Percentiles rank a stretch among this genome's conserved stretches.
These are phyloP conservation scores for Molossus molossus DNA, from an alignment of 2,797 vertebrate genomes.

Conservation along the genomic window DNA sequence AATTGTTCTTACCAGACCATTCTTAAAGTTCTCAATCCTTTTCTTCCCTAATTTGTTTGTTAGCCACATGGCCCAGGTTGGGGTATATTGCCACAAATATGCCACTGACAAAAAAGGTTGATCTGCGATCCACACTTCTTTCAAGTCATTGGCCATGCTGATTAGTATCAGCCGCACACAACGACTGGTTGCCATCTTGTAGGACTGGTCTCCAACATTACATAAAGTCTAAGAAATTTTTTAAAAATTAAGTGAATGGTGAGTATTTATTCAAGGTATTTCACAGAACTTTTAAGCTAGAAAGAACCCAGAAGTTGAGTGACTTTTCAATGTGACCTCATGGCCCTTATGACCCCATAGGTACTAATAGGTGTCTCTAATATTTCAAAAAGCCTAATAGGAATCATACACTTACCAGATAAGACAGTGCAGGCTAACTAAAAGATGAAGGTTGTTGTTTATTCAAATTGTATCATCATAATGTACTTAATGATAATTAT, in stretches of 20 bases:
- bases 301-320: not conserved
- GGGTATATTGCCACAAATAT: constrained; percentile 96
- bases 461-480: not conserved
- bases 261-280: not conserved
- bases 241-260: constrained; percentile 8
- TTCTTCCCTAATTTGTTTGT: constrained; percentile 91
- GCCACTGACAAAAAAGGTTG: constrained; percentile 93
- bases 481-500: not conserved
- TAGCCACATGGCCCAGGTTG: constrained; percentile 94
- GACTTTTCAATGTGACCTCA: not conserved
- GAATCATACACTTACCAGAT: not conserved
- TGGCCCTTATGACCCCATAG: not conserved
- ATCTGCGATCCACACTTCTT: constrained; percentile 96
- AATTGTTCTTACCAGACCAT: constrained; percentile 92
- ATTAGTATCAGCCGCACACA: constrained; percentile 94
- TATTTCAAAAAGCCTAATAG: constrained; percentile 16
- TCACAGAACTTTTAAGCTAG: constrained; percentile 41
- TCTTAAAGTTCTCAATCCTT: constrained; percentile 96
- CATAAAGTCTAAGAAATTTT: constrained; percentile 88
- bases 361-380: not conserved
- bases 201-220: constrained; percentile 89
- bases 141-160: constrained; percentile 92
- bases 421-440: not conserved
- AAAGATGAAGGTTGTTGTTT: constrained; percentile 28
- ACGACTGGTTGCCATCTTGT: constrained; percentile 95